These are phyloP conservation scores for Halocynthia aurantium DNA, from an alignment of 23 tunicate species.

Conservation along the genomic window DNA sequence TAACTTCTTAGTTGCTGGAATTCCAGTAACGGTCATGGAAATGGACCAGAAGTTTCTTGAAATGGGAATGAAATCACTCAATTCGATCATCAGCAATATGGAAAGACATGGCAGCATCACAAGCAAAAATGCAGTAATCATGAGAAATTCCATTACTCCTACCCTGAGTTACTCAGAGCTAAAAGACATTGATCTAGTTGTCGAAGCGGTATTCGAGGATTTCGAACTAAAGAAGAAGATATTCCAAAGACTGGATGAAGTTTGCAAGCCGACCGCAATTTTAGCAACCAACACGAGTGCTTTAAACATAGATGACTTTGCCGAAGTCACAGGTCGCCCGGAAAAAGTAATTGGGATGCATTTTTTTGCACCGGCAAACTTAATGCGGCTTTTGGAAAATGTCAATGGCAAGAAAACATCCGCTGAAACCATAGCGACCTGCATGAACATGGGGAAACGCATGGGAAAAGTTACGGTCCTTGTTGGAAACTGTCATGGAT, in stretches of 20 bases:
- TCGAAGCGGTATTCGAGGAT: slow-evolving; percentile 85
- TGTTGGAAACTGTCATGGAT: slow-evolving; percentile 85
- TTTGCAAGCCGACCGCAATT: slow-evolving; percentile 69
- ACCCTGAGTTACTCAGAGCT: slow-evolving; percentile 18
- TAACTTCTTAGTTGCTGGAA: slow-evolving; percentile 30
- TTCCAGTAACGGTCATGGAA: slow-evolving; percentile 49
- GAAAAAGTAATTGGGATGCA: slow-evolving; percentile 83
- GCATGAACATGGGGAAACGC: slow-evolving; percentile 63
- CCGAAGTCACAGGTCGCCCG: slow-evolving; percentile 56
- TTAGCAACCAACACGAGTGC: slow-evolving; percentile 82
- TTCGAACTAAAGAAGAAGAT: slow-evolving; percentile 65
- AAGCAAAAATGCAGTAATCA: slow-evolving; percentile 3
- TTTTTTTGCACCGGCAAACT: slow-evolving; percentile 91
- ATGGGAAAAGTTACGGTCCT: slow-evolving; percentile 68
- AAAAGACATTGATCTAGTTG: slow-evolving; percentile 66
- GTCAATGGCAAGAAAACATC: slow-evolving; percentile 47
- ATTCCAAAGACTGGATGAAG: slow-evolving; percentile 36
- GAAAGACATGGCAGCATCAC: slow-evolving; percentile 14
- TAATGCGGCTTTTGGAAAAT: slow-evolving; percentile 82
- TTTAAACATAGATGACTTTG: slow-evolving; percentile 58
- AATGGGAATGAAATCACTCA: slow-evolving; percentile 16
- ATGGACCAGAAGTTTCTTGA: slow-evolving; percentile 22
- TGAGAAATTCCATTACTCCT: slow-evolving; percentile 24
- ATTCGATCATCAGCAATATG: slow-evolving; percentile 35
- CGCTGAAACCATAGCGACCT: slow-evolving; percentile 54